Base-by-base conservation (phyloP, 2,888 invertebrate species). In the Lithophane ornitopus region DNA sequence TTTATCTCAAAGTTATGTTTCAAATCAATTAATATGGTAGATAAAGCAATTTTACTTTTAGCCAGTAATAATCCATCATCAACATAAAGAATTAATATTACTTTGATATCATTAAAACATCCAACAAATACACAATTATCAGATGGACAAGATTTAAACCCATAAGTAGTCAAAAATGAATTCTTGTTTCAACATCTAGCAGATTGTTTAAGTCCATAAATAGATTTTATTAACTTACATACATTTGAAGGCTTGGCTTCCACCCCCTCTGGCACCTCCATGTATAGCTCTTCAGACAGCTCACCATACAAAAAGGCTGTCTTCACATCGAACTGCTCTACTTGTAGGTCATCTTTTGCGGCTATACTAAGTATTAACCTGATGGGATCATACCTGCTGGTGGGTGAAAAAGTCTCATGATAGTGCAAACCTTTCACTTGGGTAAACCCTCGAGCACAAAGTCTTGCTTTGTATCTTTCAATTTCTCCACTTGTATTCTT, bases 1-100 rank as follows among this genome's bases (percentile, higher is more conserved):
- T 88, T 89, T 7, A 88, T 86, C 70, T 88, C 75, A 86, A 89
- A 89, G 19, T 9, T 56, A 76, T 83, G 63, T 74, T 84, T 85
- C 39, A 87, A 78, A 75, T 66, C 69, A 9, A 73, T 41, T 62
- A 87, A 81, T 56, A 86, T 65, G 7, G 61, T 11, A 26, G 70
- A 59, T 9, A 85, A 77, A 4, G 78, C 0, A 49, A 41, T 0
- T 59, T 74, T 70, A 44, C 46, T 46, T 12, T 54, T 54, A 0
- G 54, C 54, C 54, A 54, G 4, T 54, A 54, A 4, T n/a, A 54
- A 54, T n/a, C 54, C 54, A n/a, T 54, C 54, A 54, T 54, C 54
- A 54, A 89, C 90, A 89, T 85, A 89, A 8, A 89, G n/a, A n/a
- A n/a, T n/a, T n/a, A n/a, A n/a, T n/a, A n/a, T n/a, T n/a, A n/a